Base-by-base conservation (phyloP, 2,113 vertebrate genomes). In the Oryzias javanicus region DNA sequence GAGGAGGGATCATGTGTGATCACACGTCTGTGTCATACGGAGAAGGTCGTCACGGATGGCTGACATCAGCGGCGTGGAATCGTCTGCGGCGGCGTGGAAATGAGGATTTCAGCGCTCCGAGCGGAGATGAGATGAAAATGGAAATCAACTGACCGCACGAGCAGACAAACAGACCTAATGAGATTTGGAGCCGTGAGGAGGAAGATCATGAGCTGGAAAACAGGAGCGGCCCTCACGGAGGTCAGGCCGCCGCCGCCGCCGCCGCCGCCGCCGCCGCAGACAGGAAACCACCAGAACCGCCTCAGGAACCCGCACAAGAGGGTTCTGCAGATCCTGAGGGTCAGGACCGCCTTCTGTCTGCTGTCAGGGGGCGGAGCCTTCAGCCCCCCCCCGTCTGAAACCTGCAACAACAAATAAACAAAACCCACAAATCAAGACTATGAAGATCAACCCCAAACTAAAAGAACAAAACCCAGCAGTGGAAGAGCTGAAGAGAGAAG, bases 111-210 rank as follows among this genome's bases (percentile, higher is more conserved):
- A 16, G 66, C 51, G 18, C 19, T 6, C 16, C 42, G 19, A 25
- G 40, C 42, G 16, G 47, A 1, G 12, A 40, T 59, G 53, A 35
- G n/a, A 46, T 51, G 65, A 57, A 79, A 75, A 81, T 60, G 55
- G 15, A 80, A 84, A 83, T 85, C 88, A 88, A 57, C 76, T 86
- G 87, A 89, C 79, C 69, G 57, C 46, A 77, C 35, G 67, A 87
- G 51, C 72, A 77, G 67, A 63, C 40, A 71, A 79, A 60, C 54
- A 73, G 17, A 55, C 27, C 64, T 84, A 86, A 85, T 80, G 46
- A 7, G n/a, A 87, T 90, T 89, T 79, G 29, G 20, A 72, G 60
- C 60, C 55, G 78, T 86, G 78, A 63, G 85, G 72, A 70, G 29
- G 49, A 75, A 54, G 42, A 85, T 84, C 82, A 84, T 65, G 67